Evolutionary conservation across 2,797 vertebrate species (phyloP), one percentile per base, ranked within the genome.

Genomic region (Pteronotus mesoamericanus): DNA sequence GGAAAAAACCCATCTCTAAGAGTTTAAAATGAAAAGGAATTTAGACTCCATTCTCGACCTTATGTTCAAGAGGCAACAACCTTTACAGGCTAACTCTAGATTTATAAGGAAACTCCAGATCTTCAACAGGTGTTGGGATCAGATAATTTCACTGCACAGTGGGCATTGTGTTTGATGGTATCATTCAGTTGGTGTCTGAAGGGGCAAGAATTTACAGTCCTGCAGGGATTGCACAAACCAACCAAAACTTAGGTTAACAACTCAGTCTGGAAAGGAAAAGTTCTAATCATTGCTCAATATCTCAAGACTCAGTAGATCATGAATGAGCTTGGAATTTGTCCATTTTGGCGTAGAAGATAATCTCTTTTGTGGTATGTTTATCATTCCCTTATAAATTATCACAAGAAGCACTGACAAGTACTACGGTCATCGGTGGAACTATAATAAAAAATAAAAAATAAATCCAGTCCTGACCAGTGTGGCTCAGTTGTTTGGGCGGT

Each of bases 21-120:
- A 93, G 22, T 66, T 91, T 96, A 82, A 46, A 95, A 74, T 78
- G 16, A 75, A 95, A 92, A 71, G 11, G 82, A 91, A 48, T 0
- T 0, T 71, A 48, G 39, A 84, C 18, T 37, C 32, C 11, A 61
- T 57, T 32, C 59, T 94, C 53, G 80, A 69, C 26, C 29, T 83
- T 68, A 83, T 72, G 82, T 59, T 87, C 29, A 44, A 90, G 21
- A 74, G 6, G 32, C 22, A 95, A 53, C 10, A 79, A 80, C 34
- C 90, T 89, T 83, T 61, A 91, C 12, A 53, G 24, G 16, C n/a
- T 71, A 96, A 91, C 32, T 51, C 57, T 22, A 89, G 42, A 46
- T 87, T 55, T 19, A 51, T 53, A 95, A 83, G 79, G 46, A 77
- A 84, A 9, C 14, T 91, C 24, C 77, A 89, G 39, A 15, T 86